Evolutionary conservation across 2,113 vertebrate genomes (phyloP).

Genomic region (Cynopterus brachyotis): DNA sequence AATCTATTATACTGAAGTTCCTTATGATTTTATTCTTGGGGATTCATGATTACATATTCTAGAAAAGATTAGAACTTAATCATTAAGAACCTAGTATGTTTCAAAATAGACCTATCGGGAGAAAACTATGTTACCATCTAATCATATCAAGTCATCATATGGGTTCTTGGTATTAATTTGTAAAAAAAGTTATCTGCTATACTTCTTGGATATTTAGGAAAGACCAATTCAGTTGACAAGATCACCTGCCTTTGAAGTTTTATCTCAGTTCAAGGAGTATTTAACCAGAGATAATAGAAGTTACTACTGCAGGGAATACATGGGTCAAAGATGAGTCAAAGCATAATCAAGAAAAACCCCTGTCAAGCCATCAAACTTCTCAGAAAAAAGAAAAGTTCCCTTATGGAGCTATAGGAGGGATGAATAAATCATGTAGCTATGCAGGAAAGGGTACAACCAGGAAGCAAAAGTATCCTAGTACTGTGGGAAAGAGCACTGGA

Average conservation of each 20-base stretch:
- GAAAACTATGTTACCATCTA: background rate
- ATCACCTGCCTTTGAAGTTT: background rate
- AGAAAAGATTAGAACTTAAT: background rate
- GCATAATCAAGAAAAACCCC: background rate
- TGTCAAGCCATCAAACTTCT: background rate
- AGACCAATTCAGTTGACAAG: background rate
- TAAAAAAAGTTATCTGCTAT: background rate
- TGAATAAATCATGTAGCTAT: background rate
- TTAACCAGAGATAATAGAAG: background rate
- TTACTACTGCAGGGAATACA: background rate
- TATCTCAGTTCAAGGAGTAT: background rate
- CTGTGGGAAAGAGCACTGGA: conserved; percentile 61
- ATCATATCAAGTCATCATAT: background rate
- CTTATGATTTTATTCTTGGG: background rate
- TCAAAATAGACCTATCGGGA: background rate
- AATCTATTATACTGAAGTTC: background rate
- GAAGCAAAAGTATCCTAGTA: background rate
- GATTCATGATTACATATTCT: background rate
- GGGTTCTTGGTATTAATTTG: background rate
- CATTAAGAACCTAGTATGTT: background rate
- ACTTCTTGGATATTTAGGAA: background rate
- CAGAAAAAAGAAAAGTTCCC: background rate
- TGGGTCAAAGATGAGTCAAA: background rate
- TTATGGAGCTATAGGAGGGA: background rate
- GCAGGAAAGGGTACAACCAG: background rate